A percentile compares a stretch with the other conserved stretches of the same genome.
Evolutionary conservation across 2,888 invertebrate genomes (phyloP).

Genomic region (Lordiphosa andalusiaca): DNA sequence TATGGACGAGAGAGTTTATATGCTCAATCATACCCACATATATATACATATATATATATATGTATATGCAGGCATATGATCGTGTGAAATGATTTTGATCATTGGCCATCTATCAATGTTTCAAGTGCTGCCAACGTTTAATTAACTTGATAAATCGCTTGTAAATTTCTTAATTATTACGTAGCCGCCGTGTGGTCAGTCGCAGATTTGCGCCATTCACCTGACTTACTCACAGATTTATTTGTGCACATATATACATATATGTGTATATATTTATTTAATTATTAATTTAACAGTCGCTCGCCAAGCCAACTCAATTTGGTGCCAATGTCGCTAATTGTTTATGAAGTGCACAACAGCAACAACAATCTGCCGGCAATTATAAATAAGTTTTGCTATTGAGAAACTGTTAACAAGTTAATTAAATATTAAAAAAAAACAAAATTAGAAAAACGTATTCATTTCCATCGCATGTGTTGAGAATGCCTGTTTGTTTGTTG

Average conservation of each 20-base stretch:
- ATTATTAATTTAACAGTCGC: slow-evolving; percentile 52
- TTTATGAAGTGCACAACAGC: slow-evolving; percentile 61
- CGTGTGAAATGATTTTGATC: slow-evolving; percentile 73
- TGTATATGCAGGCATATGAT: slow-evolving; percentile 54
- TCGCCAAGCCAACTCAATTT: slow-evolving; percentile 41
- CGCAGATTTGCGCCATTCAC: slow-evolving; percentile 66
- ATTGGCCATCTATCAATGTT: slow-evolving; percentile 64
- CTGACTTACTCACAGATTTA: slow-evolving; percentile 37
- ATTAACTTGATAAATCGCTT: slow-evolving; percentile 74
- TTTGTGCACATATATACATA: slow-evolving; percentile 32
- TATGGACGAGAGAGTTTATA: background rate
- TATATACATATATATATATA: slow-evolving; percentile 9
- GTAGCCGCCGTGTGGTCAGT: slow-evolving; percentile 53
- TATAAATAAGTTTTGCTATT: slow-evolving; percentile 51
- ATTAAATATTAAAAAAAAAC: slow-evolving; percentile 54
- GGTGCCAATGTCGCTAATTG: slow-evolving; percentile 60
- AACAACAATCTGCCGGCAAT: slow-evolving; percentile 38
- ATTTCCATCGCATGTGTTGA: slow-evolving; percentile 18
- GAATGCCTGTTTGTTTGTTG: slow-evolving; percentile 8
- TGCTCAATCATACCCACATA: background rate
- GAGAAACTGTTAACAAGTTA: slow-evolving; percentile 72
- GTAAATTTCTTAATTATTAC: slow-evolving; percentile 75
- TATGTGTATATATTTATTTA: slow-evolving; percentile 51
- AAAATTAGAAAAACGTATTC: slow-evolving; percentile 21
- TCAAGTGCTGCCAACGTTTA: slow-evolving; percentile 54